These are phyloP conservation scores for Zaprionus capensis DNA, from an alignment of 1,140 invertebrate species.

Conservation along the genomic window DNA sequence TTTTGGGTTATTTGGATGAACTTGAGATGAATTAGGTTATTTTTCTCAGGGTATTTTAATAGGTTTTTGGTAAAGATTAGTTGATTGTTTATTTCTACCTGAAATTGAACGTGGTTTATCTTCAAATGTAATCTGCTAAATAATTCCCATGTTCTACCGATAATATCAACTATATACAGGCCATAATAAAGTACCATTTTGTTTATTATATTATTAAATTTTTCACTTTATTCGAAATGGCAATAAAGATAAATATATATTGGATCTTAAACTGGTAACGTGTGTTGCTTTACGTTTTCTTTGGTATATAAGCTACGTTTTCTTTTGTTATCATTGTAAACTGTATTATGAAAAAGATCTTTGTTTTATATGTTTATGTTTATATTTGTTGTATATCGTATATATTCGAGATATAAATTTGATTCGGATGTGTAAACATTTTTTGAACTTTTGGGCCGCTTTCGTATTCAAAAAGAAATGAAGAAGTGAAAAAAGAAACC, in stretches of 20 bases:
- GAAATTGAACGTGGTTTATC: background rate
- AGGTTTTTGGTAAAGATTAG: background rate
- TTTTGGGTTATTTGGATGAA: too few relatives aligned
- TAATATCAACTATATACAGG: background rate
- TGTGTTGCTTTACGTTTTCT: constrained; percentile 28
- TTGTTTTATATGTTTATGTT: constrained; percentile 12
- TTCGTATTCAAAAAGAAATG: constrained; percentile 6
- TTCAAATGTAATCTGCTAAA: background rate
- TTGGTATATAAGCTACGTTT: constrained; percentile 54
- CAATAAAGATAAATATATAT: constrained; percentile 20
- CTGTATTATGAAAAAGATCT: constrained; percentile 64
- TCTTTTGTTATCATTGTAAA: constrained; percentile 50
- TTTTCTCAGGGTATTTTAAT: background rate
- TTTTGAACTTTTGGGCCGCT: constrained; percentile 58
- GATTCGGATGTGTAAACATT: constrained; percentile 53
- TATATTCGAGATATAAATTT: constrained; percentile 43
- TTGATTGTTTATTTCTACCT: background rate
- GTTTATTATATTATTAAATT: background rate
- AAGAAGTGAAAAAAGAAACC: constrained; percentile 6
- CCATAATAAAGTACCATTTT: background rate
- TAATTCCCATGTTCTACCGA: background rate
- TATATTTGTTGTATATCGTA: constrained; percentile 9
- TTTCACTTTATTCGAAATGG: constrained; percentile 40
- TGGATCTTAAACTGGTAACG: constrained; percentile 2
- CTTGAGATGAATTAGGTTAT: background rate